Base-by-base conservation (phyloP, 2,113 vertebrate genomes). In the Elachura formosa region DNA sequence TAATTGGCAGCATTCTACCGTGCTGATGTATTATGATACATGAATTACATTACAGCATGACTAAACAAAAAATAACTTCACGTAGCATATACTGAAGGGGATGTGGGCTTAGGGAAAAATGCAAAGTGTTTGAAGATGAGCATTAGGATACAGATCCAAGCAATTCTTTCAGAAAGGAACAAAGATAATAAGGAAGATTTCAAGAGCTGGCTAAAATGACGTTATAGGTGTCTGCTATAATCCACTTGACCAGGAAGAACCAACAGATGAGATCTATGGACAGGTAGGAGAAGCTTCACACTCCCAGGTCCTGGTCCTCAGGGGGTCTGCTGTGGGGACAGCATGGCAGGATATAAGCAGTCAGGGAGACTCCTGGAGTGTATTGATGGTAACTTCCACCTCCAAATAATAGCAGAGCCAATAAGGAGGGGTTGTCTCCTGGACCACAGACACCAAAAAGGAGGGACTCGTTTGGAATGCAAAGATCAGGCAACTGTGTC, bases 381-480 rank as follows among this genome's bases (percentile, higher is more conserved):
- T 16, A 14, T 13, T 17, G 22, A 18, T 33, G 36, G 6, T 25
- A 75, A 38, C 8, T 59, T 66, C 45, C 18, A 64, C 17, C n/a
- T 87, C 55, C 38, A 62, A 52, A 36, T 41, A 13, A 17, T 8
- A 74, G 28, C 14, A 62, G 41, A 52, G 8, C 12, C 41, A 71
- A 7, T 4, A 8, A 61, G 40, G 29, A 84, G 21, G 72, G 10
- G 11, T 29, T 31, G 10, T 52, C 19, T 76, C 2, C 21, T 84
- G 55, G 31, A 52, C 12, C 0, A 6, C 22, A 7, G 31, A 22
- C 6, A 28, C 6, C 1, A 1, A 61, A 56, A 89, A 61, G 6
- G 19, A 78, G 5, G 3, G 8, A 1, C 19, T 69, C 7, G 19
- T 2, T 64, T 1, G 0, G 33, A 46, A 36, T 62, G 22, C 81